These are phyloP conservation scores for Drosophila fuyamai DNA, from an alignment of 1,140 invertebrate species.

Conservation along the genomic window DNA sequence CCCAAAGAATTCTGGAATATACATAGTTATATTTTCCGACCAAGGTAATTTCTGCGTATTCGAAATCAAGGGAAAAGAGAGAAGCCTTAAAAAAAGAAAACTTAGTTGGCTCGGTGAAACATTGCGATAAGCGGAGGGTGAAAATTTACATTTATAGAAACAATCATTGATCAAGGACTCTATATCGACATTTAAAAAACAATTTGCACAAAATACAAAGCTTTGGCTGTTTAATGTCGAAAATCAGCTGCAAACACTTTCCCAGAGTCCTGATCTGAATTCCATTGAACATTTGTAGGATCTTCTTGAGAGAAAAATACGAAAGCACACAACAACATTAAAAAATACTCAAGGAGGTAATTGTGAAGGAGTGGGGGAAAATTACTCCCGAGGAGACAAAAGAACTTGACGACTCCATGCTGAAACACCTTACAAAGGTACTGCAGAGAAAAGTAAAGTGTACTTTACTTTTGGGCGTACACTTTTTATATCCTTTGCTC, in stretches of 20 bases:
- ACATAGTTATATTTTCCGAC: conserved; percentile 61
- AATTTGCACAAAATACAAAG: too few relatives aligned
- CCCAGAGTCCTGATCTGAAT: conserved; percentile 74
- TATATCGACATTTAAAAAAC: too few relatives aligned
- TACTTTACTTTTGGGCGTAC: too few relatives aligned
- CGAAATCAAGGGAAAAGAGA: conserved; percentile 25
- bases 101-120: conserved; percentile 78
- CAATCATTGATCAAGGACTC: too few relatives aligned
- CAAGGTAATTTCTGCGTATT: conserved; percentile 67
- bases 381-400: conserved; percentile 15
- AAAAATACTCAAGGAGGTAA: conserved; percentile 15
- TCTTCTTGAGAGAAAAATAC: conserved; percentile 46
- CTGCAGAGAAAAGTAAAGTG: conserved; percentile 4
- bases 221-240: conserved; percentile 20
- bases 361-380: conserved; percentile 17
- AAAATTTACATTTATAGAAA: conserved; percentile 54
- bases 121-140: conserved; percentile 58
- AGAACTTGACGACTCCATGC: neutral
- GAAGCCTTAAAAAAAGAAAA: too few relatives aligned
- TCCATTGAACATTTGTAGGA: conserved; percentile 66
- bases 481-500: too few relatives aligned
- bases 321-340: conserved; percentile 17
- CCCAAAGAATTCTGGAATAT: conserved; percentile 31
- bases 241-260: too few relatives aligned
- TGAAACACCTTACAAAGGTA: conserved; percentile 33